Evolutionary conservation across 2,113 vertebrate genomes (phyloP), one percentile per base, ranked within the genome.

Genomic region (Sclerurus mexicanus): DNA sequence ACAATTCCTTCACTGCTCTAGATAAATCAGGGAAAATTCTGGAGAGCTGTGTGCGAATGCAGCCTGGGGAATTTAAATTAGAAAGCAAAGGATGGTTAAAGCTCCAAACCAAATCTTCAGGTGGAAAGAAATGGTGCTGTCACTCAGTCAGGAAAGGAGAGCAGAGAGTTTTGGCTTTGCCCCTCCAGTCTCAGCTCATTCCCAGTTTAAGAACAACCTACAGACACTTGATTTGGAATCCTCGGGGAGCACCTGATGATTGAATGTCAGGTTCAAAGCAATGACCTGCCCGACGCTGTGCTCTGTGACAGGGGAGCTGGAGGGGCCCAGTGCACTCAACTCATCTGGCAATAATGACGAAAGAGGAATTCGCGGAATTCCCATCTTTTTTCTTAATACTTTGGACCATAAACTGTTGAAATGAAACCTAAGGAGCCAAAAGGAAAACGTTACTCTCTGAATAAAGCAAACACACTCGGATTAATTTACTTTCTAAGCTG

Each of bases 401-500:
- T 78, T 49, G 37, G 27, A 7, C 44, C 31, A 73, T 56, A 49
- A 83, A 28, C 40, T n/a, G 14, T n/a, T 18, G 35, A 53, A 94
- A 63, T 39, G 72, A 64, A 82, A 56, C 21, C 50, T 35, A 31
- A 12, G 4, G 18, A 19, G 12, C 55, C 58, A 7, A 27, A 67
- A 76, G 31, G 79, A 82, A 94, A 92, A 53, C 31, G 30, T 49
- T 16, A 4, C 39, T 64, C 15, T 55, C 49, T 4, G 30, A 75
- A 37, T 56, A 85, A 94, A 63, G 69, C 73, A 87, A 95, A 82
- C 75, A 90, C 53, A 10, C 49, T 49, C 58, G 76, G 78, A 76
- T 91, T 85, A 75, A 85, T 94, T 92, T 49, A 73, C 63, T 93
- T 83, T 27, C 75, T 7, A 71, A 69, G 60, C 1, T 73, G 88